Conservation (phyloP, 2,888 invertebrate species). For the Ceratothoa steindachneri region DNA sequence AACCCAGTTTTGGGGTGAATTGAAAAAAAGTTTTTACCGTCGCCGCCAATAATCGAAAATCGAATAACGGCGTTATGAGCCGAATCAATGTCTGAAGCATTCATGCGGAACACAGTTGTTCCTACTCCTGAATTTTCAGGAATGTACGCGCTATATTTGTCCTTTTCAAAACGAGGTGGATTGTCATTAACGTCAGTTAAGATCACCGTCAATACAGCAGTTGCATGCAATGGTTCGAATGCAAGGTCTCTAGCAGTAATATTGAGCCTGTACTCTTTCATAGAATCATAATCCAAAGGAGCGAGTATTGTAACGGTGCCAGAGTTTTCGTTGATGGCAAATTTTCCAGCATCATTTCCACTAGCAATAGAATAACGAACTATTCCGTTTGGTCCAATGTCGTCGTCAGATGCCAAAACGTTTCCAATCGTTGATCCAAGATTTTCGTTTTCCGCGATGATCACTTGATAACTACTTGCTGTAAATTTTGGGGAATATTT, state of each 20-base stretch:
- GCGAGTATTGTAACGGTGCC: slow-evolving; percentile 77
- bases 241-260: slow-evolving; percentile 83
- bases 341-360: slow-evolving; percentile 69
- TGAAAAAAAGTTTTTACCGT: slow-evolving; percentile 68
- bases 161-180: slow-evolving; percentile 76
- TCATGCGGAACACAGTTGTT: slow-evolving; percentile 68
- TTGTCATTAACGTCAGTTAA: slow-evolving; percentile 92
- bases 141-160: slow-evolving; percentile 70
- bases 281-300: slow-evolving; percentile 78
- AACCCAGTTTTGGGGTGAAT: slow-evolving; percentile 74
- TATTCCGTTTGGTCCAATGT: slow-evolving; percentile 84
- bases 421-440: slow-evolving; percentile 78
- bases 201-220: slow-evolving; percentile 76
- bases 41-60: slow-evolving; percentile 74
- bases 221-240: slow-evolving; percentile 70
- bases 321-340: slow-evolving; percentile 69
- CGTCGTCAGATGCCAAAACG: slow-evolving; percentile 77
- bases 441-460: slow-evolving; percentile 86
- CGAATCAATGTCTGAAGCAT: slow-evolving; percentile 79
- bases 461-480: slow-evolving; percentile 75
- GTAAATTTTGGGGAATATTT: slow-evolving; percentile 73
- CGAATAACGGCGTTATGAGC: slow-evolving; percentile 79
- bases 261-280: slow-evolving; percentile 77
- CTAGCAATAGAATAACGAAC: slow-evolving; percentile 76
- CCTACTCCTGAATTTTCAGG: slow-evolving; percentile 76